Base-by-base conservation (phyloP, 2,888 invertebrate genomes). In the Torymus texanus region DNA sequence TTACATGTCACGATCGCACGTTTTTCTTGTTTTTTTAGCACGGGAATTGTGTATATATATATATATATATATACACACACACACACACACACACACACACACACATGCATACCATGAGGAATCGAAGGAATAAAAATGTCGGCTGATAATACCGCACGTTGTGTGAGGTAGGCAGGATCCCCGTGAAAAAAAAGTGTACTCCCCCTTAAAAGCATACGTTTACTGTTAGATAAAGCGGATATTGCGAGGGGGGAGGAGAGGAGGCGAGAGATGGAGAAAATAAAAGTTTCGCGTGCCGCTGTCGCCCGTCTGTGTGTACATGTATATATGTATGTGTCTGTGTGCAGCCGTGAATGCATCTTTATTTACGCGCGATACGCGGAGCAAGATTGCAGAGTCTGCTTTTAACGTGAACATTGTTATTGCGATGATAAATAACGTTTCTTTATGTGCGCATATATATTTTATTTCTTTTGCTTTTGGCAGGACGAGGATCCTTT, bases 91-190 rank as follows among this genome's bases (percentile, higher is more conserved):
- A n/a, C n/a, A n/a, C n/a, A n/a, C n/a, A n/a, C n/a, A n/a, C n/a
- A n/a, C n/a, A n/a, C n/a, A n/a, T n/a, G n/a, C n/a, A n/a, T 72
- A 68, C 58, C 16, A 10, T 70, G 50, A n/a, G 66, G 75, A 78
- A 78, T 78, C 74, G 75, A 77, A 66, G 78, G 62, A 71, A 78
- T 80, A 75, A 71, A 80, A 78, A 78, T 66, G 59, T 73, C 67
- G 59, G 12, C 18, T 50, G 41, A 16, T 62, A 73, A 66, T 63
- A 73, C 56, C 63, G 21, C 53, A 8, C 21, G 21, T 21, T 21
- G 21, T 21, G 21, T 21, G 21, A 21, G 21, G 21, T 21, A 21
- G 21, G 21, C 21, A n/a, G 50, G 71, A 59, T 8, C 8, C 41
- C 41, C 41, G 41, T 41, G 41, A 70, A 76, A 76, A 76, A 76